Evolutionary conservation across 1,140 invertebrate species (phyloP).

Genomic region (Drosophila kikkawai): DNA sequence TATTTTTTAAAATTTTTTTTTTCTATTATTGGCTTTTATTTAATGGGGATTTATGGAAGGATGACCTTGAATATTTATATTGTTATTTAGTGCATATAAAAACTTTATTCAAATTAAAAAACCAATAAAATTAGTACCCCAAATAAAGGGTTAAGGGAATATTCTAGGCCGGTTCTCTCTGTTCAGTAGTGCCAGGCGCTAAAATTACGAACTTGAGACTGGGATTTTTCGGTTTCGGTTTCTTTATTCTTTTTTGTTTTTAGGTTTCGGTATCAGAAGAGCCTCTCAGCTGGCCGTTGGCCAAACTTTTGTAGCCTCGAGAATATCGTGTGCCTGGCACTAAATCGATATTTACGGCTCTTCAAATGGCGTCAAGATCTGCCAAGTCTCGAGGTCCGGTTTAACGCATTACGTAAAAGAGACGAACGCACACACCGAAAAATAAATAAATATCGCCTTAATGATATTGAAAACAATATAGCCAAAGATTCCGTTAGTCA

Average conservation of each 20-base stretch:
- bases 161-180: slow-evolving; percentile 26
- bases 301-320: slow-evolving; percentile 48
- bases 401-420: slow-evolving; percentile 73
- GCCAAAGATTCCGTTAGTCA: slow-evolving; percentile 42
- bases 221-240: slow-evolving; percentile 14
- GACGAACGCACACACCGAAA: slow-evolving; percentile 4
- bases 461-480: slow-evolving; percentile 57
- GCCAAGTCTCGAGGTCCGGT: slow-evolving; percentile 64
- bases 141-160: background rate
- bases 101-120: too few species aligned
- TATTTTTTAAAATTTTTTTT: too few species aligned
- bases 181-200: slow-evolving; percentile 15
- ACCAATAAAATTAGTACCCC: background rate
- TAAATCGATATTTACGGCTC: slow-evolving; percentile 52
- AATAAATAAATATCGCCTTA: slow-evolving; percentile 62
- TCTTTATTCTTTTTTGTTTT: background rate
- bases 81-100: too few species aligned
- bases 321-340: slow-evolving; percentile 66
- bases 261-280: slow-evolving; percentile 34
- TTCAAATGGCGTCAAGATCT: slow-evolving; percentile 38
- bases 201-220: slow-evolving; percentile 24
- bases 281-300: slow-evolving; percentile 23
- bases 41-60: too few species aligned
- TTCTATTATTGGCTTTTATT: background rate
- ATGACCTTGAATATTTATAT: too few species aligned